phyloP scores from a whole-genome alignment of 2,888 invertebrate species.

The Tethea ocularis region DNA sequence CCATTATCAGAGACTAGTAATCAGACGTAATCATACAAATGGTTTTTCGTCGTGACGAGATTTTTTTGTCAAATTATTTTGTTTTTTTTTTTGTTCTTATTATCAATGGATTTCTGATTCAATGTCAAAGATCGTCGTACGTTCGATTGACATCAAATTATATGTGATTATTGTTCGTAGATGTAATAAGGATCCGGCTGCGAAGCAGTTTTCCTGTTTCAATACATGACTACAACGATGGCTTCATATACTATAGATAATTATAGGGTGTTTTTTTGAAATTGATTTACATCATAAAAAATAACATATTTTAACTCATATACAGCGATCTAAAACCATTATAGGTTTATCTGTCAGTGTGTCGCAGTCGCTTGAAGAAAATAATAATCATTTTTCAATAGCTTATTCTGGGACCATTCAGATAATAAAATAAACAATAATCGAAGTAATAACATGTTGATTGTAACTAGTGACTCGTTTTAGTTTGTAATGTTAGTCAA shows the following conservation, averaged over 20 bases:
- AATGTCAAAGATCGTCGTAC: conserved; percentile 75
- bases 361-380: too few relatives aligned
- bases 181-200: conserved; percentile 44
- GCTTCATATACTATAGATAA: background rate
- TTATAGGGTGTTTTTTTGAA: background rate
- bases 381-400: too few relatives aligned
- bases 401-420: too few relatives aligned
- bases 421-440: too few relatives aligned
- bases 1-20: conserved; percentile 77
- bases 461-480: too few relatives aligned
- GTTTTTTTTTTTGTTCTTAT: conserved; percentile 47
- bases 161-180: conserved; percentile 54
- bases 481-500: too few relatives aligned
- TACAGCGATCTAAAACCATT: too few relatives aligned
- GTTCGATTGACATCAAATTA: conserved; percentile 76
- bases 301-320: too few relatives aligned
- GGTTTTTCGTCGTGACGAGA: conserved; percentile 67
- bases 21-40: conserved; percentile 74
- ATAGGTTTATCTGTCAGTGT: too few relatives aligned
- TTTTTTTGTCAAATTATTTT: conserved; percentile 71
- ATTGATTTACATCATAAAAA: too few relatives aligned
- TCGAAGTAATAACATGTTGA: too few relatives aligned
- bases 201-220: conserved; percentile 44
- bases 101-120: conserved; percentile 62
- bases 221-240: conserved; percentile 13